A percentile compares a stretch with the other conserved stretches of the same genome.
phyloP scores from a whole-genome alignment of 37 sponge, comb jelly and placozoan genomes.

The Mnemiopsis leidyi region DNA sequence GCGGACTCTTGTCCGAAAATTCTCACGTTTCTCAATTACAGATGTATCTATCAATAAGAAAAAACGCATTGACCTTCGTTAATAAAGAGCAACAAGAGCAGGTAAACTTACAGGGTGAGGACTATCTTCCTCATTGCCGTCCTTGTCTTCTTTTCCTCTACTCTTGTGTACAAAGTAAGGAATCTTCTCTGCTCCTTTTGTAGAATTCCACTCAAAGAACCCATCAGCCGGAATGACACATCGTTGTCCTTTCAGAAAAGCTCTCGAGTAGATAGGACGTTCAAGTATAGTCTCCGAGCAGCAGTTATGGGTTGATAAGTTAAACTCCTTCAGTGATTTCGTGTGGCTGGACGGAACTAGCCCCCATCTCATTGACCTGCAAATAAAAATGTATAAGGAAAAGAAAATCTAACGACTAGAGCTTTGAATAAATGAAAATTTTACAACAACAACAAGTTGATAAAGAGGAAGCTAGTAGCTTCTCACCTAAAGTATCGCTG shows the following conservation, averaged over 20 bases:
- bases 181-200: conserved; percentile 25
- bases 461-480: neutral
- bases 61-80: too few species aligned
- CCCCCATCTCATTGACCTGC: conserved; percentile 63
- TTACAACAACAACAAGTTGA: too few species aligned
- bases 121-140: too few species aligned
- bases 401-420: too few species aligned
- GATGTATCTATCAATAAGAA: too few species aligned
- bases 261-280: conserved; percentile 7
- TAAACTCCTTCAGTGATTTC: conserved; percentile 32
- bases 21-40: too few species aligned
- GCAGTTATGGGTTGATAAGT: conserved; percentile 48
- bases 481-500: conserved; percentile 20
- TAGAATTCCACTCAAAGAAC: conserved; percentile 48
- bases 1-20: too few species aligned
- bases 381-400: too few species aligned
- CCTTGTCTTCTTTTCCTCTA: neutral
- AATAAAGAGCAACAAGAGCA: too few species aligned
- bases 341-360: conserved; percentile 43
- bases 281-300: conserved; percentile 7
- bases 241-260: neutral
- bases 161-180: conserved; percentile 22
- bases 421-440: too few species aligned
- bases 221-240: conserved; percentile 55
- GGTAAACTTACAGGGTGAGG: too few species aligned